These are phyloP conservation scores for Eristalinus aeneus DNA, from an alignment of 2,888 invertebrate species.

Conservation along the genomic window DNA sequence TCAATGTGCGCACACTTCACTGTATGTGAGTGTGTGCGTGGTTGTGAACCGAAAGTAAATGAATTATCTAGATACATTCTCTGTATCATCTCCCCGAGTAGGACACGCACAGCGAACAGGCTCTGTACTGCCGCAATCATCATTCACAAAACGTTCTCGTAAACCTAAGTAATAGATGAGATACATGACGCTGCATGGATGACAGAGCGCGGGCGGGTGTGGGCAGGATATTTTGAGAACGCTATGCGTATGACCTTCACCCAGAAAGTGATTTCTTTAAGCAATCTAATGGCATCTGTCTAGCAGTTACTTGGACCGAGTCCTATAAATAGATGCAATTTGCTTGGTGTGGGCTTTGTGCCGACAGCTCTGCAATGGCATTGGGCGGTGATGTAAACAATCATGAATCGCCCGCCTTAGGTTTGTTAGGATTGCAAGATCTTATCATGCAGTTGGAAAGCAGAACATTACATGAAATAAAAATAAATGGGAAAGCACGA, in stretches of 20 bases:
- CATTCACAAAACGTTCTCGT: neutral
- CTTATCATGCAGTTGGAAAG: neutral
- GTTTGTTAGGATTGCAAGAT: neutral
- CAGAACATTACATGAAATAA: neutral
- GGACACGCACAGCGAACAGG: slow-evolving; percentile 2
- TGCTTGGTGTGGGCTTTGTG: neutral
- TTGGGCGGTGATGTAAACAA: neutral
- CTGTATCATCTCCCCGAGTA: neutral
- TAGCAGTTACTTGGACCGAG: neutral
- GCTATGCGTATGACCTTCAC: neutral
- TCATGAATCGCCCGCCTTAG: neutral
- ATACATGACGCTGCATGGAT: neutral
- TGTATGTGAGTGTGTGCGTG: neutral
- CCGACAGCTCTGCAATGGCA: neutral
- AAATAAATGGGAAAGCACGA: no score
- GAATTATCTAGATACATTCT: neutral
- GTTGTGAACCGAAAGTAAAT: neutral
- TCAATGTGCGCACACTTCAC: neutral
- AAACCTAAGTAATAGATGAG: neutral
- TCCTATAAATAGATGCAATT: neutral
- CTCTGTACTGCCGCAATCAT: slow-evolving; percentile 4
- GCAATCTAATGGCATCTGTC: neutral
- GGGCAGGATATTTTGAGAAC: neutral
- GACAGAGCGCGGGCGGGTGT: neutral
- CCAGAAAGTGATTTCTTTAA: neutral